These are phyloP conservation scores for Engystomops pustulosus DNA, from an alignment of 2,113 vertebrate species.

Conservation along the genomic window DNA sequence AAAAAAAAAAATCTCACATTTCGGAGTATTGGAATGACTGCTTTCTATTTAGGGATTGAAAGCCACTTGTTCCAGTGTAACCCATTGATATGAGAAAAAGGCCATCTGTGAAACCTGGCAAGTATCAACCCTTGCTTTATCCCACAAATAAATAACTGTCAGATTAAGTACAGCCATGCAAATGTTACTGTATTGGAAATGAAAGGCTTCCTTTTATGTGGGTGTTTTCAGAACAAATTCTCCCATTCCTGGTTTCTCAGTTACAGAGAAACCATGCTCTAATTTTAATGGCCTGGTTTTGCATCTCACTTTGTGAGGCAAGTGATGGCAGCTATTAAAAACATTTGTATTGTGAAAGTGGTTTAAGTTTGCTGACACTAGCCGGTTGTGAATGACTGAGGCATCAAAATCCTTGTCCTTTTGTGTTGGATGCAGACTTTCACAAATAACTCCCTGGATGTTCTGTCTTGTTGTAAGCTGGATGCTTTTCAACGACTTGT, in stretches of 20 bases:
- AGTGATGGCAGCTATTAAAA: conserved; percentile 64
- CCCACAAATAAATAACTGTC: conserved; percentile 72
- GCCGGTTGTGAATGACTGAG: too few species aligned
- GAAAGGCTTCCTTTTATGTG: conserved; percentile 67
- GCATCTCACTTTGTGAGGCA: conserved; percentile 70
- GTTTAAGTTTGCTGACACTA: too few species aligned
- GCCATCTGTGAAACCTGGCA: conserved; percentile 72
- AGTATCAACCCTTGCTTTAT: conserved; percentile 62
- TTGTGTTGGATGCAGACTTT: too few species aligned
- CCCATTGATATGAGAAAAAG: conserved; percentile 63
- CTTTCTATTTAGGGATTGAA: conserved; percentile 38
- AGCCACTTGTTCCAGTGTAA: conserved; percentile 47
- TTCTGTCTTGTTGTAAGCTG: too few species aligned
- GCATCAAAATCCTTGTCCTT: too few species aligned
- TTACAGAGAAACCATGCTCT: conserved; percentile 61
- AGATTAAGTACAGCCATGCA: conserved; percentile 68
- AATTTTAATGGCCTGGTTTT: conserved; percentile 61
- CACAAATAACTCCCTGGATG: too few species aligned
- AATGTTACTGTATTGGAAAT: conserved; percentile 70
- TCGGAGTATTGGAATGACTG: conserved; percentile 8
- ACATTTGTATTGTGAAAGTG: too few species aligned
- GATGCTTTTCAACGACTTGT: too few species aligned
- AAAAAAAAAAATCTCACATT: conserved; percentile 4
- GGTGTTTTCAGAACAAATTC: conserved; percentile 62
- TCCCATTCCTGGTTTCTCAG: conserved; percentile 59